Evolutionary conservation across 2,113 vertebrate species (phyloP).

Genomic region (Isichthys henryi): DNA sequence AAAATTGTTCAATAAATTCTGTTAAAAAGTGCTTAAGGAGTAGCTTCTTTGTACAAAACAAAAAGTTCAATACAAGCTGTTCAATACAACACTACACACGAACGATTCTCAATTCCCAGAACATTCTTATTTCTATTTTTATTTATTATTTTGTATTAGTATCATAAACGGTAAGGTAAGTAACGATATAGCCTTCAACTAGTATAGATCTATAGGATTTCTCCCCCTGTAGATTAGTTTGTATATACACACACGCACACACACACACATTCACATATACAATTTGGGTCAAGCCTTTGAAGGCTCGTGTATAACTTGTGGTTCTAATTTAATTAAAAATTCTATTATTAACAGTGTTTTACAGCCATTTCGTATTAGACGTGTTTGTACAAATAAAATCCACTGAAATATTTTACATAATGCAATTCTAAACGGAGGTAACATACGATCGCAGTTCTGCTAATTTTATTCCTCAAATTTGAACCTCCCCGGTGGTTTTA

Average conservation of each 20-base stretch:
- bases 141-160: conserved; percentile 1
- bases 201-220: neutral
- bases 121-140: neutral
- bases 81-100: neutral
- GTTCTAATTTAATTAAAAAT: neutral
- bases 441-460: neutral
- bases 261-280: neutral
- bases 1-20: conserved; percentile 63
- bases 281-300: neutral
- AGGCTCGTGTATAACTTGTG: neutral
- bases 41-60: neutral
- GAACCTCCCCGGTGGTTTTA: neutral
- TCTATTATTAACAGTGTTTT: neutral
- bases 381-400: neutral
- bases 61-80: neutral
- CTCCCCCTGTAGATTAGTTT: neutral
- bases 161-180: neutral
- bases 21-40: conserved; percentile 34
- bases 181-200: neutral
- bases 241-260: neutral
- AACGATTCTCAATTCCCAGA: neutral
- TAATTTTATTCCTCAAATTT: neutral
- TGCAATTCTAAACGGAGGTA: neutral
- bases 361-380: neutral
- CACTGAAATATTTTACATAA: neutral